Base-by-base conservation (phyloP, 2,113 vertebrate genomes). In the Myodes glareolus region DNA sequence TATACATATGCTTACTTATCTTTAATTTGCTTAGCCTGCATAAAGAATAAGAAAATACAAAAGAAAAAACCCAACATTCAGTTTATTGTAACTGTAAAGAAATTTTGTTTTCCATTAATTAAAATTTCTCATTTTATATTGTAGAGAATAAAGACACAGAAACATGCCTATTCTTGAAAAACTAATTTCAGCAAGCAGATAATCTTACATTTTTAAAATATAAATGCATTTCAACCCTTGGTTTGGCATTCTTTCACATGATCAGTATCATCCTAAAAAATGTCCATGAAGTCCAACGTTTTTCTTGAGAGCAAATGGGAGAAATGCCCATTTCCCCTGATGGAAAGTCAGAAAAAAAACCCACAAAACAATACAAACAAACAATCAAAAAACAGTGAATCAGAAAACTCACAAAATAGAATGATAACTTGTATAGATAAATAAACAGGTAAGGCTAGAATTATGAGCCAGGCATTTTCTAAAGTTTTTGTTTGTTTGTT, bases 221-320 rank as follows among this genome's bases (percentile, higher is more conserved):
- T 21, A 0, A 1, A 58, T 29, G 2, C 29, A 72, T 7, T 42
- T 92, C 7, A 80, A 33, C 13, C 86, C 17, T 67, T 76, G 33
- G 14, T 84, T 93, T 93, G 76, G 12, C 73, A 25, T 82, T 86
- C n/a, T 68, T 94, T 73, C 39, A 86, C 88, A 92, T 80, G 87
- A 88, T 86, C 27, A 82, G 7, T 9, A 84, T 73, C 61, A 81
- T 70, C 13, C 73, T 91, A 73, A 9, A 75, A 92, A 86, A 87
- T 77, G 72, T 52, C 45, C 19, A 27, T 17, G 21, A 67, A 84
- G 19, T 9, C 52, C 21, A 90, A 47, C 0, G 63, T 73, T 92
- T 94, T 92, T 27, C 45, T 93, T 73, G 33, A 85, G 47, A 67
- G 8, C 52, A 88, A 81, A 5, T 55, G 13, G 17, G 2, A 86